Percentiles rank a stretch among this genome's conserved stretches.
Conservation (phyloP, 2,888 invertebrate species). For the Prenolepis imparis region DNA sequence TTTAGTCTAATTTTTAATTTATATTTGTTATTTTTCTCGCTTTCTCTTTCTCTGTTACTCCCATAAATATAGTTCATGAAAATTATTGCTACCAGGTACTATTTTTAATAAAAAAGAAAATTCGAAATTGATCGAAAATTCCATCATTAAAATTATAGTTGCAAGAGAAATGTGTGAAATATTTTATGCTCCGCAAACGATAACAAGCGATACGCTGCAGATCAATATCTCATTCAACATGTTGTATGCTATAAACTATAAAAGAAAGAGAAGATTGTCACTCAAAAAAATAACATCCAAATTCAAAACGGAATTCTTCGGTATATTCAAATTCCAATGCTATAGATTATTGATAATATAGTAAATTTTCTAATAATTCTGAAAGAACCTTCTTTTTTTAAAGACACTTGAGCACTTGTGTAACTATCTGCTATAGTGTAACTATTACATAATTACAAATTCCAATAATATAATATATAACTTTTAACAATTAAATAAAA, state of each 20-base stretch:
- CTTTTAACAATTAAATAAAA: not conserved
- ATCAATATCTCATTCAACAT: conserved; percentile 47
- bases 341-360: conserved; percentile 34
- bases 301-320: conserved; percentile 7
- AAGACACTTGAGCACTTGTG: not conserved
- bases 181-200: conserved; percentile 46
- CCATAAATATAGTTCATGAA: not conserved
- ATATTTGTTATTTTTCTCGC: not conserved
- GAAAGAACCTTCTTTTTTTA: too few relatives aligned
- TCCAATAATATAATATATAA: not conserved
- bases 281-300: not conserved
- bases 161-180: not conserved
- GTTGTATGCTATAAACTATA: conserved; percentile 46
- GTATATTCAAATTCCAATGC: not conserved
- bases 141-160: not conserved
- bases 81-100: not conserved
- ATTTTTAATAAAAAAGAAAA: not conserved
- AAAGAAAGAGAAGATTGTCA: not conserved
- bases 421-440: not conserved
- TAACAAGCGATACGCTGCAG: conserved; percentile 56
- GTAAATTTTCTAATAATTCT: conserved; percentile 14
- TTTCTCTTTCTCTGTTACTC: not conserved
- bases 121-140: not conserved
- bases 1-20: conserved; percentile 1
- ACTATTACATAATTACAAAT: not conserved